phyloP scores from a whole-genome alignment of 2,113 vertebrate genomes.

The Lamprologus callipterus region DNA sequence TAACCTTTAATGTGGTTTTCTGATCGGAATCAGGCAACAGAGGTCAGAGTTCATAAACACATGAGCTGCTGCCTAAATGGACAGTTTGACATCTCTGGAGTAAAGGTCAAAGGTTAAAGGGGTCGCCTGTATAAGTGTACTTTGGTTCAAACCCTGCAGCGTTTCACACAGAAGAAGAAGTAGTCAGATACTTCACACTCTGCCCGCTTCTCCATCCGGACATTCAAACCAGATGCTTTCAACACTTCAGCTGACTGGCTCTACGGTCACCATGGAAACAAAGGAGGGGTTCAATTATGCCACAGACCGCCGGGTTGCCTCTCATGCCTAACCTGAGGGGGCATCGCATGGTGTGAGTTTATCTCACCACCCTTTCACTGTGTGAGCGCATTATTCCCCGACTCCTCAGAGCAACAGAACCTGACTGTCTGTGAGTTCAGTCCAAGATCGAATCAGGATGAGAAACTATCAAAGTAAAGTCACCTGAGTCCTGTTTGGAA shows the following conservation, averaged over 20 bases:
- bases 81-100: not conserved
- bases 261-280: not conserved
- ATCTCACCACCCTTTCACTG: not conserved
- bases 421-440: not conserved
- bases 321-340: not conserved
- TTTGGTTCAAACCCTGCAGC: not conserved
- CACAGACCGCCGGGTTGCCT: not conserved
- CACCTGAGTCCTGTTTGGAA: not conserved
- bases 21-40: not conserved
- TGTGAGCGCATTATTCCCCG: not conserved
- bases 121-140: not conserved
- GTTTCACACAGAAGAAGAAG: not conserved
- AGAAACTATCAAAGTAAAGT: not conserved
- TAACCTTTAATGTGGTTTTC: not conserved
- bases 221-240: conserved; percentile 5
- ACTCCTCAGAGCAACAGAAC: not conserved
- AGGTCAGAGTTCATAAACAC: not conserved
- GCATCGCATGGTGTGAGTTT: not conserved
- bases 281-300: not conserved
- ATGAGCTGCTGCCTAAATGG: not conserved
- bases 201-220: not conserved
- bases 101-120: not conserved
- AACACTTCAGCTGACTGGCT: not conserved
- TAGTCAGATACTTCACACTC: conserved; percentile 8
- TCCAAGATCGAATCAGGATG: not conserved